Evolutionary conservation across 2,113 vertebrate species (phyloP), one percentile per base, ranked within the genome.

Genomic region (Syrmaticus mikado): DNA sequence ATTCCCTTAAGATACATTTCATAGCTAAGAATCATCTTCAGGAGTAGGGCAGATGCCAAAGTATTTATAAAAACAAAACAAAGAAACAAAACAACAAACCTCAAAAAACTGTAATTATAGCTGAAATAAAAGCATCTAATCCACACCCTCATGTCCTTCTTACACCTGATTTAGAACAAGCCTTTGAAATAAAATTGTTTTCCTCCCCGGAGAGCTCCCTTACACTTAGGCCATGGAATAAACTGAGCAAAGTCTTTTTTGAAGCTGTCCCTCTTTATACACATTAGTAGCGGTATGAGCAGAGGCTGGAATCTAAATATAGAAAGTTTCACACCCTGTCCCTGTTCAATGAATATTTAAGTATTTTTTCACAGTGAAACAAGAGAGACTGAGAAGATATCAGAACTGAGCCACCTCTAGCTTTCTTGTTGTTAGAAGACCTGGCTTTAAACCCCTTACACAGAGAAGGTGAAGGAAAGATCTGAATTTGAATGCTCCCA

Each of bases 331-430:
- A 80, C 64, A 60, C 62, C 74, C 73, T 89, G 32, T 58, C 62
- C 34, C 91, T 92, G 4, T 27, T 85, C 50, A 66, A 73, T 91
- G 48, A 87, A 94, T 92, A 87, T 89, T 90, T 85, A 77, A 95
- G 24, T 60, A n/a, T 19, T 82, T 82, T 25, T 89, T n/a, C 82
- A 53, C 48, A 25, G 34, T n/a, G 40, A 27, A 16, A 50, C 48
- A 68, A 84, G 62, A 70, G 34, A 90, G 75, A 67, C 64, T 46
- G 40, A 58, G 53, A 36, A 8, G 10, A 24, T 85, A 48, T 28
- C 20, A 48, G 40, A 84, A 43, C 6, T 11, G 24, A 82, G 58
- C 7, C 16, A 14, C 3, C 5, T 48, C 66, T 77, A 40, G 5
- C 32, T 87, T 92, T 89, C 50, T 21, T 38, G 21, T 28, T 16